These are phyloP conservation scores for Variabilichromis moorii DNA, from an alignment of 2,113 vertebrate genomes.

Conservation along the genomic window DNA sequence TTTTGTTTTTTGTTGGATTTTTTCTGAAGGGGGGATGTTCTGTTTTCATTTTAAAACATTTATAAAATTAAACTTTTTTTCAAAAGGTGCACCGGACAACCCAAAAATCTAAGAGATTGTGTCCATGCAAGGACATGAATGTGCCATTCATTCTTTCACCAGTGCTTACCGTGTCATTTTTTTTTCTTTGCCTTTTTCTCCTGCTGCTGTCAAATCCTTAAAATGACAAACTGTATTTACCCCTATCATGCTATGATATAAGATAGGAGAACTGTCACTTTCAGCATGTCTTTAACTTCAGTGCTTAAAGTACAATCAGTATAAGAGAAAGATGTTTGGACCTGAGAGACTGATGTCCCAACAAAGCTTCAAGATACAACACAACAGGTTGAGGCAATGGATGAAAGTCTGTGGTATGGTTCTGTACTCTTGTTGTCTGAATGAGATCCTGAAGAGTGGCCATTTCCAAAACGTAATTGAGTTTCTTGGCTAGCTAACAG, in stretches of 20 bases:
- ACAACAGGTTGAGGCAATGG: neutral
- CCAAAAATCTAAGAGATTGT: neutral
- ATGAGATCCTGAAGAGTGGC: neutral
- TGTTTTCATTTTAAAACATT: neutral
- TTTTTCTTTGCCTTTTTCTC: slow-evolving; percentile 25
- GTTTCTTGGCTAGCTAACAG: neutral
- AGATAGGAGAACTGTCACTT: neutral
- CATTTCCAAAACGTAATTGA: neutral
- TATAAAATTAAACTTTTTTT: neutral
- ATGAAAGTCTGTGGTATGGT: neutral
- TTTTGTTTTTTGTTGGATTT: neutral
- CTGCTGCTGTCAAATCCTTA: slow-evolving; percentile 1
- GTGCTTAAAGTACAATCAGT: slow-evolving; percentile 19
- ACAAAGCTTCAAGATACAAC: neutral
- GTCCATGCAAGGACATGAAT: neutral
- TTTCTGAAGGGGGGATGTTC: neutral
- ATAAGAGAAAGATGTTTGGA: neutral
- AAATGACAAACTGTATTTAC: neutral
- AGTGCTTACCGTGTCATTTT: slow-evolving; percentile 16
- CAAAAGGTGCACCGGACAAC: neutral
- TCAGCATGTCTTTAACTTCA: neutral
- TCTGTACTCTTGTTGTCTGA: neutral
- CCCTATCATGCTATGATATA: neutral
- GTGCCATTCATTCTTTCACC: slow-evolving; percentile 51
- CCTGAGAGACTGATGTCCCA: neutral